phyloP scores from a whole-genome alignment of 2,797 vertebrate species.

The Amblyopsis hoosieri region DNA sequence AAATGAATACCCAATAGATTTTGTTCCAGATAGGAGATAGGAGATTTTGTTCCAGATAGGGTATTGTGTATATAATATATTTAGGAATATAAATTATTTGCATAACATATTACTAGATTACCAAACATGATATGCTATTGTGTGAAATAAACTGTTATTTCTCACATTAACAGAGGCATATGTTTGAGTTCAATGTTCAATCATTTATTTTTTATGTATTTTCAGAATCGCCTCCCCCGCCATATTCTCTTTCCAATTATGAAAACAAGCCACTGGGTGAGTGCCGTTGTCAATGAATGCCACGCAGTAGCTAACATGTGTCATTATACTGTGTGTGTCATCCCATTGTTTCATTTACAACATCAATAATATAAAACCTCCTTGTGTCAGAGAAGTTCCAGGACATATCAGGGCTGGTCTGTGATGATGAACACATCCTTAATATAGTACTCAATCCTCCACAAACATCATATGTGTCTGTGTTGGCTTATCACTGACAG shows the following conservation, averaged over 20 bases:
- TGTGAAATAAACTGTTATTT: neutral
- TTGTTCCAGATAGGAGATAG: too few species aligned
- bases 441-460: too few species aligned
- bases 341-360: too few species aligned
- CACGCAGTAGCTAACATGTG: slow-evolving; percentile 25
- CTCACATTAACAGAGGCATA: neutral
- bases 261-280: slow-evolving; percentile 92
- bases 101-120: neutral
- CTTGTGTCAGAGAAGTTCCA: slow-evolving; percentile 26
- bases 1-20: too few species aligned
- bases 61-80: neutral
- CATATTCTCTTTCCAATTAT: slow-evolving; percentile 88
- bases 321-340: slow-evolving; percentile 23
- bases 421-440: too few species aligned
- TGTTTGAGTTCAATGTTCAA: neutral
- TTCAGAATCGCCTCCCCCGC: slow-evolving; percentile 95
- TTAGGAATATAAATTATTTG: neutral
- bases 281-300: slow-evolving; percentile 48
- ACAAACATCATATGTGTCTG: too few species aligned
- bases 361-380: slow-evolving; percentile 7
- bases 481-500: too few species aligned
- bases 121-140: neutral
- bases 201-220: slow-evolving; percentile 51
- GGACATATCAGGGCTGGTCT: too few species aligned
- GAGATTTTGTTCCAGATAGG: too few species aligned